Base-by-base conservation (phyloP, 2,888 invertebrate genomes). In the Eledona agricola region DNA sequence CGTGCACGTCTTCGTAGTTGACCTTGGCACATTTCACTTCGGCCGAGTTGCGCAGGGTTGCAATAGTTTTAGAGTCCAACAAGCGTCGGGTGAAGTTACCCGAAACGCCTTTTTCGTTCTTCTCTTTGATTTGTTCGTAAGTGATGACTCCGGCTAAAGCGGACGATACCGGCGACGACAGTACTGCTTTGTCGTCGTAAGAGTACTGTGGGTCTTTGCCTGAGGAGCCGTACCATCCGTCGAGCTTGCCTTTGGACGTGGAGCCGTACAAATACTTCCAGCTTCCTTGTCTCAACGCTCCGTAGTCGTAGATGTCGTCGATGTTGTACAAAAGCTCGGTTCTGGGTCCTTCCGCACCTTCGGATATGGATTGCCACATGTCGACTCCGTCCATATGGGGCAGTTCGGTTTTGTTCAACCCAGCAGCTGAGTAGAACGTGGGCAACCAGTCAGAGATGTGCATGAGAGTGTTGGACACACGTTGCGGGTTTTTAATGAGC, bases 361-460 rank as follows among this genome's bases (percentile, higher is more conserved):
- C 73, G 11, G 75, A 75, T 28, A 85, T 75, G 1, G 79, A 70
- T 15, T 77, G 71, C 78, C 83, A 81, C 65, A 80, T 74, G 56
- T 81, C 75, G 16, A 74, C 62, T 1, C 81, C 82, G 65, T 87
- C 86, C 47, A 87, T 82, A 57, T 79, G 77, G 32, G 81, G 80
- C 2, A 85, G 71, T 45, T 76, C 72, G n/a, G 58, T 63, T 3
- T 63, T 61, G 61, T 78, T 68, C 28, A 78, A 59, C 46, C 79
- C 86, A 28, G 86, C 85, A 16, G 84, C 85, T 10, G 79, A 69
- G 58, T 81, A 83, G 1, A 88, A 73, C 0, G 88, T 88, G 1
- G 88, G 88, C 12, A 88, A 64, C 87, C 88, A 88, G 69, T 88
- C 88, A 9, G 82, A 78, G 29, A 88, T 81, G 66, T 87, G 86